Conservation (phyloP, 2,888 invertebrate genomes). For the Polydrusus pterygomalis region DNA sequence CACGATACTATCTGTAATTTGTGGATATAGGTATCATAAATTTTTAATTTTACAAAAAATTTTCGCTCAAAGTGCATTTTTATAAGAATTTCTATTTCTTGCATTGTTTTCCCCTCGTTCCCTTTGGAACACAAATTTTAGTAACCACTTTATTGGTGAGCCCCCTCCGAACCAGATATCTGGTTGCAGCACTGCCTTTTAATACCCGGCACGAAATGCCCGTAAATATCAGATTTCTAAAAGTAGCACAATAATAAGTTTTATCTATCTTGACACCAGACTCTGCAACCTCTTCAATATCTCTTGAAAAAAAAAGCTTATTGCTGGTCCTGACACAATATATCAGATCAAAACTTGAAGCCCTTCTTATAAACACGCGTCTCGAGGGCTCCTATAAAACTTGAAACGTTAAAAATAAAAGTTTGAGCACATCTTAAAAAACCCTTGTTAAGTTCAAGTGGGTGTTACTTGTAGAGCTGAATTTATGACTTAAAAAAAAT, state of each 20-base stretch:
- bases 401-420: background rate
- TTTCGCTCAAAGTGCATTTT: no score
- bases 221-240: background rate
- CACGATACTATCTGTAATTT: no score
- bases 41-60: no score
- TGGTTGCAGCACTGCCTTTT: no score
- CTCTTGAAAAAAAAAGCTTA: constrained; percentile 6
- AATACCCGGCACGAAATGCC: background rate
- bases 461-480: background rate
- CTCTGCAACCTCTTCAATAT: background rate
- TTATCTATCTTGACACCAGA: background rate
- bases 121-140: no score
- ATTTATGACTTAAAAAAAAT: background rate
- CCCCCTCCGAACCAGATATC: no score
- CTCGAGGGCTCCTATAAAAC: constrained; percentile 14
- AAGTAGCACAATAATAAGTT: background rate
- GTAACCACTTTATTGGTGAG: no score
- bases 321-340: constrained; percentile 13
- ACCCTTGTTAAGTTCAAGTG: background rate
- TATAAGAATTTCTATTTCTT: no score
- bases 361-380: background rate
- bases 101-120: no score
- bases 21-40: no score
- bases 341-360: constrained; percentile 6
- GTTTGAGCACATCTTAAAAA: constrained; percentile 5